phyloP scores from a whole-genome alignment of 2,888 invertebrate genomes.

The Xestobium rufovillosum region DNA sequence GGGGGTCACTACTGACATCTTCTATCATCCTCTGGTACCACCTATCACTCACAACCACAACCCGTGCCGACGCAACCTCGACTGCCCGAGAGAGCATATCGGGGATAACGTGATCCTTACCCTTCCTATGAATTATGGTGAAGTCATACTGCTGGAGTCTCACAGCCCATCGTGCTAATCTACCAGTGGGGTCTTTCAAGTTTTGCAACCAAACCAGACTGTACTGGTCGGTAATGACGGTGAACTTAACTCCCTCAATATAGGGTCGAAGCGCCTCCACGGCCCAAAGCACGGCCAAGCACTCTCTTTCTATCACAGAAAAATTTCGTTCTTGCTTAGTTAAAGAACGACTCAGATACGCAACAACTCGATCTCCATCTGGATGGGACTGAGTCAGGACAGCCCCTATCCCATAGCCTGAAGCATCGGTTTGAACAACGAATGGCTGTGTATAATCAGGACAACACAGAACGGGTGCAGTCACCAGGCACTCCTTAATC shows the following conservation, averaged over 20 bases:
- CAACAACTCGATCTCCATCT: constrained; percentile 19
- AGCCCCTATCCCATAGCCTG: constrained; percentile 21
- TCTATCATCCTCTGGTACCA: too few species aligned
- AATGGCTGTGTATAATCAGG: constrained; percentile 17
- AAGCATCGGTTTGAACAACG: constrained; percentile 25
- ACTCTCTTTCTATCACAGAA: constrained; percentile 18
- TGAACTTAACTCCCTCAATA: constrained; percentile 18
- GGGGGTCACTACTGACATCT: too few species aligned
- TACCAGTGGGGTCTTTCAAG: too few species aligned
- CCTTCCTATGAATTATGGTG: constrained; percentile 2
- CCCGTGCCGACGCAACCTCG: too few species aligned
- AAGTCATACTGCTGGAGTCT: too few species aligned
- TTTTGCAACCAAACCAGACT: too few species aligned
- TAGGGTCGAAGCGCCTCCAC: constrained; percentile 19
- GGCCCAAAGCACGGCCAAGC: constrained; percentile 18
- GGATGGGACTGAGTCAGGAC: constrained; percentile 18
- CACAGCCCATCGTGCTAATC: too few species aligned
- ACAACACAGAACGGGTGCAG: constrained; percentile 13
- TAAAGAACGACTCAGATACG: constrained; percentile 18
- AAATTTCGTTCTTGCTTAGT: constrained; percentile 19
- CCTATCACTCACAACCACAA: too few species aligned
- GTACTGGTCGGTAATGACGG: constrained; percentile 8
- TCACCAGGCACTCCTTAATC: constrained; percentile 11
- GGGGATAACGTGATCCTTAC: neutral
- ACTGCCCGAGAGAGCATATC: too few species aligned